phyloP scores from a whole-genome alignment of 2,113 vertebrate species.

The Sorex araneus region DNA sequence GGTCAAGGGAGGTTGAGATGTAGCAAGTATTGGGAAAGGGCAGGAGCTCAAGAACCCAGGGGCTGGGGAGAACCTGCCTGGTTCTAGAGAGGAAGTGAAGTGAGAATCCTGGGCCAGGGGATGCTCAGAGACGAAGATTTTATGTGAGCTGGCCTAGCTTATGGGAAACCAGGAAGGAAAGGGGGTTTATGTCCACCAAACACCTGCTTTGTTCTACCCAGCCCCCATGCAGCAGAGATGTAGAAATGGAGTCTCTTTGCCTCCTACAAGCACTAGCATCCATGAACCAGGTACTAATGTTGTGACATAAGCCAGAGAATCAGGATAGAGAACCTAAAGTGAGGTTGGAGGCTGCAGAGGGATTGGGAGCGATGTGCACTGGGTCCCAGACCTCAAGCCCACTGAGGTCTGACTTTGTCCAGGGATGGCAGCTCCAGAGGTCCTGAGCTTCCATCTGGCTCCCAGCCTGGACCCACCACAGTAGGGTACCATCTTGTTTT shows the following conservation, averaged over 20 bases:
- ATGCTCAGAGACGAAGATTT: neutral
- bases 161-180: neutral
- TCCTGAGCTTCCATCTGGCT: neutral
- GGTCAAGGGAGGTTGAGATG: neutral
- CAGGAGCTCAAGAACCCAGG: neutral
- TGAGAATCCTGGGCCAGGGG: neutral
- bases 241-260: neutral
- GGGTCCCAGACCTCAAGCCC: no score
- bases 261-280: neutral
- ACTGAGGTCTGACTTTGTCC: no score
- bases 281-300: neutral
- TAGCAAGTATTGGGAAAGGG: neutral
- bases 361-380: neutral
- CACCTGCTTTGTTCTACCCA: neutral
- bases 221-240: neutral
- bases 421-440: neutral
- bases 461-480: neutral
- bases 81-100: neutral
- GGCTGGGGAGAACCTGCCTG: neutral
- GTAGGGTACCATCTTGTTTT: constrained; percentile 19
- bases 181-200: neutral
- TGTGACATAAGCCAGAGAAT: neutral
- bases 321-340: neutral
- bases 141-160: neutral
- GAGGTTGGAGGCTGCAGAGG: neutral